Evolutionary conservation across 2,888 invertebrate genomes (phyloP), one percentile per base, ranked within the genome.

Genomic region (Trissolcus japonicus): DNA sequence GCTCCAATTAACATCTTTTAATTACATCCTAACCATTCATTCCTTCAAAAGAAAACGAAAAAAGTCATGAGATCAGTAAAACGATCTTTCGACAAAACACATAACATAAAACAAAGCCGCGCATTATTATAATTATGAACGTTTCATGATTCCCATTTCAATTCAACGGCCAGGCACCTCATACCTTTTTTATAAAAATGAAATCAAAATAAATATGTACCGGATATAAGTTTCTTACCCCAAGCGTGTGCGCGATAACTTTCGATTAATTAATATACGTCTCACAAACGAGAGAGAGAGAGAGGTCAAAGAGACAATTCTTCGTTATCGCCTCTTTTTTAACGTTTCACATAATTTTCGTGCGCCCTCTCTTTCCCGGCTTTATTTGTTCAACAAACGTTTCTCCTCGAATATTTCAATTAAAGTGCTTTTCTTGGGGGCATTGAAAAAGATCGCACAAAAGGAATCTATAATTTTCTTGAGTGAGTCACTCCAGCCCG

Each of bases 71-170:
- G n/a, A n/a, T n/a, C n/a, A n/a, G n/a, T n/a, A n/a, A n/a, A n/a
- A n/a, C n/a, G n/a, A n/a, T n/a, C n/a, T n/a, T n/a, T n/a, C n/a
- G n/a, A n/a, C n/a, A n/a, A n/a, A n/a, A n/a, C n/a, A 63, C 21
- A 68, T 63, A 68, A 68, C 59, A 29, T 67, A 68, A 63, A 67
- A 74, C 62, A 74, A 51, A 48, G 16, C 35, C 35, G 21, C 41
- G 59, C 21, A 68, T 61, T 74, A 62, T 67, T 74, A 74, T 74
- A 67, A 74, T 67, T 74, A 62, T 74, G 51, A 67, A 74, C 74
- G 67, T 74, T 67, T 62, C 74, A 62, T 53, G 74, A 53, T 74
- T 67, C 67, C 66, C 67, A 74, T 66, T 67, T 67, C 62, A 74
- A 74, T 67, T 62, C 57, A 56, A 40, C 50, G 9, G 56, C 62